A percentile compares a stretch with the other conserved stretches of the same genome.
Conservation (phyloP, 2,797 vertebrate species). For the Austrolebias charrua region DNA sequence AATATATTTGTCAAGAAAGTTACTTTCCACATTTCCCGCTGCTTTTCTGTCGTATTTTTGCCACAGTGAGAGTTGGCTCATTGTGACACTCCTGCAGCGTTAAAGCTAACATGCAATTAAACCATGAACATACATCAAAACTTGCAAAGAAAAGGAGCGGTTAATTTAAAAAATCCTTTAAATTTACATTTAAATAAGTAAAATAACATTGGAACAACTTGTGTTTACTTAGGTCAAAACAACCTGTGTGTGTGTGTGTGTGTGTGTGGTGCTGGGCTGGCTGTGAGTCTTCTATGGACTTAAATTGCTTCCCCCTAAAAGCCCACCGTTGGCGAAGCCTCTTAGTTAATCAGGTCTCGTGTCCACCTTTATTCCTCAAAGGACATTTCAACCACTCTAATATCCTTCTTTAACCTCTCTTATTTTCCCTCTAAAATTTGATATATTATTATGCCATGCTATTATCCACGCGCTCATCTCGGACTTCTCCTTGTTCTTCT, state of each 20-base stretch:
- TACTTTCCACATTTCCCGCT: no score
- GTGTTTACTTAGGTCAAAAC: conserved; percentile 18
- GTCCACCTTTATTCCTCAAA: conserved; percentile 74
- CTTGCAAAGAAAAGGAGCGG: no score
- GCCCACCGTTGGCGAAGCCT: conserved; percentile 67
- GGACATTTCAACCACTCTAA: conserved; percentile 77
- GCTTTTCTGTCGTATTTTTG: no score
- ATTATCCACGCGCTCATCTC: conserved; percentile 73
- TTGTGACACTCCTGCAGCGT: no score
- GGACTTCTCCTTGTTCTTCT: conserved; percentile 77
- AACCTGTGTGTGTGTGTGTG: conserved; percentile 24
- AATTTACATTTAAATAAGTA: no score
- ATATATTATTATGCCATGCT: conserved; percentile 79
- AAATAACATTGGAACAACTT: no score
- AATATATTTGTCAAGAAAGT: no score
- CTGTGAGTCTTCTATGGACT: conserved; percentile 51
- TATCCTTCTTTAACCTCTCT: conserved; percentile 78
- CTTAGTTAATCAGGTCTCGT: conserved; percentile 74
- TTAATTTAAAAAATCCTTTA: no score
- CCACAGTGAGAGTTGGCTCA: no score
- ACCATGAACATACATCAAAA: no score
- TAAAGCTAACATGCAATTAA: no score
- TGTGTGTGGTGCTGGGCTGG: conserved; percentile 1
- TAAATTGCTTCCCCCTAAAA: conserved; percentile 70
- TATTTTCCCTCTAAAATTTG: conserved; percentile 79